Evolutionary conservation across 1,140 invertebrate genomes (phyloP).

Genomic region (Pectinophora gossypiella): DNA sequence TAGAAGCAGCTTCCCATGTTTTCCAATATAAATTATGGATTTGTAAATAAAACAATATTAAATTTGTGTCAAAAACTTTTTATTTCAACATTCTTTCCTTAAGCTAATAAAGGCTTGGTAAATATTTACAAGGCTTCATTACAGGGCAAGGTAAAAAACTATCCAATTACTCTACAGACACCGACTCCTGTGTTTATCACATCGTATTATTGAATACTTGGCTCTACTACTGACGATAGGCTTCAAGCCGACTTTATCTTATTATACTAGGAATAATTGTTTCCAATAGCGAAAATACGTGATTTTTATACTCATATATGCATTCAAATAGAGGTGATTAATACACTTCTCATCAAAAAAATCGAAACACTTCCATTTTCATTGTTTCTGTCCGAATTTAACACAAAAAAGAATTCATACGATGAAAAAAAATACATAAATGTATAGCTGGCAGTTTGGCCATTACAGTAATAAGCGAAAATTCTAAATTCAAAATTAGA

Average conservation of each 20-base stretch:
- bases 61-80: slow-evolving; percentile 60
- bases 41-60: slow-evolving; percentile 55
- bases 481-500: no score
- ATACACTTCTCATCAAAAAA: no score
- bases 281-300: neutral
- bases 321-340: no score
- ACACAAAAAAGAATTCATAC: no score
- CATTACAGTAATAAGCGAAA: no score
- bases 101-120: slow-evolving; percentile 68
- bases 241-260: slow-evolving; percentile 17
- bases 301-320: neutral
- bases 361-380: no score
- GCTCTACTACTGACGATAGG: slow-evolving; percentile 34
- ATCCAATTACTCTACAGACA: slow-evolving; percentile 52
- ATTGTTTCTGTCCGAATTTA: no score
- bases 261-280: slow-evolving; percentile 18
- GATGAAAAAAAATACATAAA: no score
- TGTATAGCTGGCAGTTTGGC: no score
- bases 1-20: neutral
- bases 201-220: slow-evolving; percentile 48
- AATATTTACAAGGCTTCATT: slow-evolving; percentile 73
- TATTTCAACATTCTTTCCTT: slow-evolving; percentile 69
- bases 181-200: slow-evolving; percentile 48
- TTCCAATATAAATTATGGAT: no score
- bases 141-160: slow-evolving; percentile 72